Base-by-base conservation (phyloP, 2,888 invertebrate genomes). In the Lasioglossum malachurum region DNA sequence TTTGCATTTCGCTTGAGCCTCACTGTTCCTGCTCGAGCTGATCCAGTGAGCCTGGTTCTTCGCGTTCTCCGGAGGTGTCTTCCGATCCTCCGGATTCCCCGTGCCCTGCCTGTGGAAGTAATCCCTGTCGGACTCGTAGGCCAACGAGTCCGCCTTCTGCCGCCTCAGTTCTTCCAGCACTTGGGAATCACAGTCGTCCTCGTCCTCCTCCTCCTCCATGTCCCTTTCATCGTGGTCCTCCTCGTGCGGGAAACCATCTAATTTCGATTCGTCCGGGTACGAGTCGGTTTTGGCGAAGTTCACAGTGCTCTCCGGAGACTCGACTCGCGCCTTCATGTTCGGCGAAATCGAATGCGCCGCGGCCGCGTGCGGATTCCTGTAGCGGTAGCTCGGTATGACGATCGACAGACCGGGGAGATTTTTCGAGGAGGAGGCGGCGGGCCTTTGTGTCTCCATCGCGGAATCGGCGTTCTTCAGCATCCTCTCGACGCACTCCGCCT, bases 301-400 rank as follows among this genome's bases (percentile, higher is more conserved):
- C 12, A 93, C 92, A 4, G 93, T 93, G 71, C 94, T 94, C 74
- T 94, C 94, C 1, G 94, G 94, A 0, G 94, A 93, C 35, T 93
- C 93, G 16, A 93, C 92, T 0, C 92, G 92, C 16, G 77, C 80
- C 49, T 93, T 93, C 27, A 76, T 41, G n/a, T 78, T 79, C 60
- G 90, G 83, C 38, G 91, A 87, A 0, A 44, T 72, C 41, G 86
- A 74, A 2, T 78, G 79, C 0, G 82, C 64, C 4, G 86, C 57
- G 14, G 60, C 38, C 3, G 80, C 38, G 8, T 87, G 87, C 10
- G 80, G 46, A 53, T 74, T 89, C 27, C 90, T 80, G 74, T 93
- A 90, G 16, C 93, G 90, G 53, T 92, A 93, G 64, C 86, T 88
- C 0, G 94, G 93, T 80, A 93, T 93, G 44, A 91, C 86, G 77